Base-by-base conservation (phyloP, 1,140 invertebrate genomes). In the Eriosoma lanigerum region DNA sequence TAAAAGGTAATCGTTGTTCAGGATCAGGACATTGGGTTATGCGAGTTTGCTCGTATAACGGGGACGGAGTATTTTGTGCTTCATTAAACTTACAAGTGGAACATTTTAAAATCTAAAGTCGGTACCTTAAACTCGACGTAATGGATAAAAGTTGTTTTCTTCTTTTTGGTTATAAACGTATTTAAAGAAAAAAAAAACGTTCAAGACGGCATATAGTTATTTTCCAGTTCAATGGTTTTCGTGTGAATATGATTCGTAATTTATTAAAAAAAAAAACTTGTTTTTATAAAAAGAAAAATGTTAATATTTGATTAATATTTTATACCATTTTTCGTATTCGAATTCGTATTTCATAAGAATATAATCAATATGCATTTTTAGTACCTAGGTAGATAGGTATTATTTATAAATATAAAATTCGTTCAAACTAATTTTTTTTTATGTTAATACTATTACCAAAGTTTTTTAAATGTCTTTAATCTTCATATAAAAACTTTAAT, bases 1-100 rank as follows among this genome's bases (percentile, higher is more conserved):
- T 78, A 78, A 78, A 78, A 62, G 75, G 75, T 60, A 60, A 78
- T 78, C 54, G 24, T 78, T 62, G 75, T 78, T 46, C 73, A 24
- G 54, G 46, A 70, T 70, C 66, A 19, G 66, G 56, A 10, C 73
- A 26, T 44, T n/a, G 52, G 56, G 32, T 38, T 75, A 56, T 75
- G 13, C 38, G 38, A 78, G 75, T 76, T 46, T 46, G 54, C 38
- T 62, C 54, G 29, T n/a, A 48, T 6, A 75, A 38, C 72, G 29
- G 21, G 21, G 58, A 26, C 56, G 21, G 75, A 78, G 56, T 62
- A 60, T 78, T 78, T 78, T 62, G 75, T 48, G 75, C 75, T 78
- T 62, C 75, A 78, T 78, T 78, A 78, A 78, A 78, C 75, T 44
- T 78, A 78, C 75, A 78, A 78, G 75, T 44, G 54, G 56, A 62